A percentile compares a stretch with the other conserved stretches of the same genome.
Conservation (phyloP, 2,888 invertebrate genomes). For the Acrobasis repandana region DNA sequence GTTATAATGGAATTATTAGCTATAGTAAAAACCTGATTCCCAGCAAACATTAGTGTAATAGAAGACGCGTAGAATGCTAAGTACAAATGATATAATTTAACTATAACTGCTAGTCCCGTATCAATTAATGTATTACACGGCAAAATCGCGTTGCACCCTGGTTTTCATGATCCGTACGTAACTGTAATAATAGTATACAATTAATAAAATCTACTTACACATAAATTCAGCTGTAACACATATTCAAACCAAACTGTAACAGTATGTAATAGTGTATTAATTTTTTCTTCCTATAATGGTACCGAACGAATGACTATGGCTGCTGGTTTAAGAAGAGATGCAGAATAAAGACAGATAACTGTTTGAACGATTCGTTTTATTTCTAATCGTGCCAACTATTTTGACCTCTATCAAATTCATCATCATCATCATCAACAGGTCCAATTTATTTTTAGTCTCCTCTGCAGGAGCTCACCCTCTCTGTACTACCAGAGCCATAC, state of each 20-base stretch:
- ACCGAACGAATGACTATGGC: constrained; percentile 81
- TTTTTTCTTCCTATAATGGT: constrained; percentile 82
- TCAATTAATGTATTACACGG: constrained; percentile 58
- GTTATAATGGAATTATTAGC: constrained; percentile 1
- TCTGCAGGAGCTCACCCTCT: too few species aligned
- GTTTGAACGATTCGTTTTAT: constrained; percentile 77
- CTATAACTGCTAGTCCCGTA: constrained; percentile 79
- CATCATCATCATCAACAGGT: too few species aligned
- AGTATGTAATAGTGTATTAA: constrained; percentile 80
- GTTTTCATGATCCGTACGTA: constrained; percentile 80
- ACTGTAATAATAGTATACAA: constrained; percentile 78
- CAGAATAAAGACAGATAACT: constrained; percentile 83
- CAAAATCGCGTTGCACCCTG: constrained; percentile 78
- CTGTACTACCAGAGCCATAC: too few species aligned
- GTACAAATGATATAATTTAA: constrained; percentile 80
- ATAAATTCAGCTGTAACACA: constrained; percentile 80
- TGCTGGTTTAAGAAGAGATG: constrained; percentile 77
- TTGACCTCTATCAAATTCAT: too few species aligned
- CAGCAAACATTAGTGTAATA: constrained; percentile 78
- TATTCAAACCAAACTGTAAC: constrained; percentile 82
- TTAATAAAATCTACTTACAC: constrained; percentile 70
- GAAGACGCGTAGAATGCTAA: constrained; percentile 76
- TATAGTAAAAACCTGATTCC: constrained; percentile 66
- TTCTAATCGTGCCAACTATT: constrained; percentile 29
- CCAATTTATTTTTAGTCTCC: too few species aligned